These are phyloP conservation scores for Stegophylla sp. DNA, from an alignment of 2,888 invertebrate species.

Conservation along the genomic window DNA sequence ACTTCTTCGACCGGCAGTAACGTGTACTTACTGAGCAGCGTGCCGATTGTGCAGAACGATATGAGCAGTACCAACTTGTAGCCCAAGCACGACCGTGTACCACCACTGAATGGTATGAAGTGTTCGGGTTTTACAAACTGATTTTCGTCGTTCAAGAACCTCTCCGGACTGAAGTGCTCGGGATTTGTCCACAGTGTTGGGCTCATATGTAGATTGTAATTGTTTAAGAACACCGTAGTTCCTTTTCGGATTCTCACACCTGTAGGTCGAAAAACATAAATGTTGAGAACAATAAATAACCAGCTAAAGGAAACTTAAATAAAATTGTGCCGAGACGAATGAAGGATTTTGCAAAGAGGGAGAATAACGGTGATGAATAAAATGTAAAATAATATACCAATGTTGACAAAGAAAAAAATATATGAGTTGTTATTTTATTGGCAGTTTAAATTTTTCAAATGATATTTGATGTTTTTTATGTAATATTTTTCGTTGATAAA, in stretches of 20 bases:
- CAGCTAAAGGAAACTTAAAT: too few relatives aligned
- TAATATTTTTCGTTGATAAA: too few relatives aligned
- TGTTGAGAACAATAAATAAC: too few relatives aligned
- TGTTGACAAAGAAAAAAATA: too few relatives aligned
- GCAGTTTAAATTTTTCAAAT: too few relatives aligned
- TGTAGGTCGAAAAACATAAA: too few relatives aligned
- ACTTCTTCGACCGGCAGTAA: slow-evolving; percentile 66
- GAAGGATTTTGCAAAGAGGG: too few relatives aligned
- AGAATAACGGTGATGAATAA: too few relatives aligned
- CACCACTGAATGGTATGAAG: slow-evolving; percentile 74
- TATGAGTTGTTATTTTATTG: too few relatives aligned
- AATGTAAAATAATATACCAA: too few relatives aligned
- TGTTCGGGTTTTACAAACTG: slow-evolving; percentile 70
- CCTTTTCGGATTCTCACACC: slow-evolving; percentile 71
- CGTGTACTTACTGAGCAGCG: slow-evolving; percentile 69
- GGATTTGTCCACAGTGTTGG: slow-evolving; percentile 70
- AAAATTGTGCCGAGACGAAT: too few relatives aligned
- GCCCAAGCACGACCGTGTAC: slow-evolving; percentile 74
- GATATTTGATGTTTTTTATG: too few relatives aligned
- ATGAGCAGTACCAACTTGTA: slow-evolving; percentile 73
- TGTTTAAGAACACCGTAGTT: slow-evolving; percentile 73
- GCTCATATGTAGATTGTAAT: slow-evolving; percentile 73
- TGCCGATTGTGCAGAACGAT: slow-evolving; percentile 68
- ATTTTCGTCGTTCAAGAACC: slow-evolving; percentile 69
- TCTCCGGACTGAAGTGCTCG: slow-evolving; percentile 70